phyloP scores from a whole-genome alignment of 23 tunicate genomes.

The Styela plicata region DNA sequence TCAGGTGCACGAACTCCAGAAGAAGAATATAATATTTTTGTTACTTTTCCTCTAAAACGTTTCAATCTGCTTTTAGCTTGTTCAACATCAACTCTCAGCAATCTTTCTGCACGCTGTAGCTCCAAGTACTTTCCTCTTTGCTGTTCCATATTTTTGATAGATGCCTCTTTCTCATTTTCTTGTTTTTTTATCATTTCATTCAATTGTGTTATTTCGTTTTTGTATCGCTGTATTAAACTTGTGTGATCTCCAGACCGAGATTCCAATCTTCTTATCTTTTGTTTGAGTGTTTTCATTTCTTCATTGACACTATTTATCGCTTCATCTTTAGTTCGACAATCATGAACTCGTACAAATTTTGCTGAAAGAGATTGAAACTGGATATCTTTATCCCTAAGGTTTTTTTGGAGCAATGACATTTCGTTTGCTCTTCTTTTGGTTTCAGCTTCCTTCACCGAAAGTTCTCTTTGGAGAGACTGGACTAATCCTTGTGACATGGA shows the following conservation, averaged over 20 bases:
- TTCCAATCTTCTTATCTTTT: constrained; percentile 47
- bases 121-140: constrained; percentile 54
- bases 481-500: constrained; percentile 82
- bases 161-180: constrained; percentile 34
- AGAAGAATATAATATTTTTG: constrained; percentile 41
- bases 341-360: constrained; percentile 54
- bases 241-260: constrained; percentile 54
- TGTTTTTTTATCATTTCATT: constrained; percentile 26
- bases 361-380: constrained; percentile 70
- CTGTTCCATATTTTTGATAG: constrained; percentile 29
- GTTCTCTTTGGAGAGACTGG: constrained; percentile 67
- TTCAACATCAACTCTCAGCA: constrained; percentile 73
- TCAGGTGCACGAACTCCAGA: constrained; percentile 67
- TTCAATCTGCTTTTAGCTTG: constrained; percentile 52
- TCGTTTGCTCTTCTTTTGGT: constrained; percentile 43
- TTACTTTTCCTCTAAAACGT: constrained; percentile 48
- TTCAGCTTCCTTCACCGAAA: constrained; percentile 37
- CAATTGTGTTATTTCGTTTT: constrained; percentile 50
- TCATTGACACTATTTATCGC: constrained; percentile 40
- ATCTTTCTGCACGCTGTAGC: constrained; percentile 62
- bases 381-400: constrained; percentile 62
- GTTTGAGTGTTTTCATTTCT: constrained; percentile 56
- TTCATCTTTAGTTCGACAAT: constrained; percentile 68
- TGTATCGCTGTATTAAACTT: constrained; percentile 59
- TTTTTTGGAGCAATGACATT: constrained; percentile 26